Evolutionary conservation across 2,888 invertebrate genomes (phyloP).

Genomic region (Opisthograptis luteolata): DNA sequence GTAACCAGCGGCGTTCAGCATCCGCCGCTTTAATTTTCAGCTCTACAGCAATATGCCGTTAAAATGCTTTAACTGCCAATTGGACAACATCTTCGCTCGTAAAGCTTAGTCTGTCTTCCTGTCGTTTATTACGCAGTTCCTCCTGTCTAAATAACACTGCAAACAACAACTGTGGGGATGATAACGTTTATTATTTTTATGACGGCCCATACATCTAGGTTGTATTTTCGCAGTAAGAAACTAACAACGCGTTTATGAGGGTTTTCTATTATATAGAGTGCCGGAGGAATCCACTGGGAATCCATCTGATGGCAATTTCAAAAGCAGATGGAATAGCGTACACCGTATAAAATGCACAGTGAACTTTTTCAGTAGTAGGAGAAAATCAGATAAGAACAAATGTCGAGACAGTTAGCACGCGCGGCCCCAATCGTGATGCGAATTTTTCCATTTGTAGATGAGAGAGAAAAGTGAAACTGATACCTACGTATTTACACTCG

Average conservation of each 20-base stretch:
- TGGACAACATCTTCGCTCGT: constrained; percentile 67
- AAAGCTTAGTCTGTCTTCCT: constrained; percentile 67
- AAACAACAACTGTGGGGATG: constrained; percentile 25
- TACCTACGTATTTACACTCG: constrained; percentile 63
- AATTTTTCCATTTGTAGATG: constrained; percentile 72
- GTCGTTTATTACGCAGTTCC: constrained; percentile 63
- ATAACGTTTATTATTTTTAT: constrained; percentile 44
- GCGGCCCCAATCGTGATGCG: constrained; percentile 77
- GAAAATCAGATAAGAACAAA: constrained; percentile 37
- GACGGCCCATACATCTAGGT: constrained; percentile 17
- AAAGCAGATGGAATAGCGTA: background rate
- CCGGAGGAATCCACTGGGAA: background rate
- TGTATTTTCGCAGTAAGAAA: constrained; percentile 1
- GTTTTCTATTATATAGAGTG: background rate
- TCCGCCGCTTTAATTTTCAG: constrained; percentile 66
- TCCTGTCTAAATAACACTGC: constrained; percentile 52
- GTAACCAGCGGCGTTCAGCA: constrained; percentile 52
- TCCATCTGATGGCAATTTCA: background rate
- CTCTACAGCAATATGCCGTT: constrained; percentile 68
- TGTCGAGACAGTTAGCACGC: constrained; percentile 67
- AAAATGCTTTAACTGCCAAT: constrained; percentile 70
- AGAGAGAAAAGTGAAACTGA: constrained; percentile 81
- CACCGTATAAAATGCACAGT: background rate
- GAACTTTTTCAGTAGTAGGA: constrained; percentile 17
- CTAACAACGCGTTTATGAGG: constrained; percentile 19